These are phyloP conservation scores for Brachyrhaphis roseni DNA, from an alignment of 2,797 vertebrate genomes.

Conservation along the genomic window DNA sequence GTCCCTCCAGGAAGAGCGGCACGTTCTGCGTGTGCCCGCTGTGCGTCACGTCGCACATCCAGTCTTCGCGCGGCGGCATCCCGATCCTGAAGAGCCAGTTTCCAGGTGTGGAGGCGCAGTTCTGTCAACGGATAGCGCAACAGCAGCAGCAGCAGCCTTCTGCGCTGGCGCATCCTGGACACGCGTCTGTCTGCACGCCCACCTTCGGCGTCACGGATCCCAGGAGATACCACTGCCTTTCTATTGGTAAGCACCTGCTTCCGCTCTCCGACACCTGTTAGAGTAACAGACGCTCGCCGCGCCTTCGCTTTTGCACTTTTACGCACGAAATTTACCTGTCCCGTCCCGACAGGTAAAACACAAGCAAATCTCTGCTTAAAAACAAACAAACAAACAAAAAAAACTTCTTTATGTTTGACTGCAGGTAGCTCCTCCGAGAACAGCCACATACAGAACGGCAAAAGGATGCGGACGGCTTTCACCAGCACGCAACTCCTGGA, in stretches of 20 bases:
- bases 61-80: slow-evolving; percentile 85
- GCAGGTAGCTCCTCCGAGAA: slow-evolving; percentile 87
- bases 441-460: slow-evolving; percentile 92
- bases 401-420: neutral
- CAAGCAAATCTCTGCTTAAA: neutral
- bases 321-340: slow-evolving; percentile 10
- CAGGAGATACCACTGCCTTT: slow-evolving; percentile 94
- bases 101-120: slow-evolving; percentile 85
- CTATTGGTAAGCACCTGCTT: slow-evolving; percentile 87
- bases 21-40: slow-evolving; percentile 95
- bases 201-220: slow-evolving; percentile 95
- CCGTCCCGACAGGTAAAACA: neutral
- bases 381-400: neutral
- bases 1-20: slow-evolving; percentile 92
- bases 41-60: slow-evolving; percentile 96
- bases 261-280: slow-evolving; percentile 20
- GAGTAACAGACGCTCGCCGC: neutral
- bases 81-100: slow-evolving; percentile 91
- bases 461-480: slow-evolving; percentile 97
- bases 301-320: slow-evolving; percentile 18
- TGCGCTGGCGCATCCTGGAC: slow-evolving; percentile 83
- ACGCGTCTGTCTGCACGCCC: slow-evolving; percentile 81
- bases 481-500: slow-evolving; percentile 98
- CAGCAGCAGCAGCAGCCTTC: slow-evolving; percentile 81
- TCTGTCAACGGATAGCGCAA: slow-evolving; percentile 87